Base-by-base conservation (phyloP, 64 coral and sea anemone genomes). In the Anthopleura sola region DNA sequence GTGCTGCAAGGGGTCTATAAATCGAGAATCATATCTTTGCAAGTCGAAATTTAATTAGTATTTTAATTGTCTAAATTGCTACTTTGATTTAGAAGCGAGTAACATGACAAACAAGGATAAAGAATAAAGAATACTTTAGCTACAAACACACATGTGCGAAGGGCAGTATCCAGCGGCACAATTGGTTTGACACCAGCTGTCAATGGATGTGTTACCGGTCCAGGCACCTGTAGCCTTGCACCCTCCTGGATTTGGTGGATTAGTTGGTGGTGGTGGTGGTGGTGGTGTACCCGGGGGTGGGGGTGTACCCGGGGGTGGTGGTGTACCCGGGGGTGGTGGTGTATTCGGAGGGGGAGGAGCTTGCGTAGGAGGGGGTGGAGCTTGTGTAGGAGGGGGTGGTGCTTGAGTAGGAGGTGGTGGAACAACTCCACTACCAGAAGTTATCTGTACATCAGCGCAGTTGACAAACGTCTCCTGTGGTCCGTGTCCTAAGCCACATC, bases 381-480 rank as follows among this genome's bases (percentile, higher is more conserved):
- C 1, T 6, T 36, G 5, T 29, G 83, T 36, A 2, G 60, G 68
- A 20, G 88, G 82, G 1, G 62, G 55, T 28, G 88, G 64, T 19
- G 1, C 64, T 38, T 60, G 34, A 16, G 66, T 39, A 49, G 24
- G 29, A 46, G 18, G 49, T 15, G 76, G 33, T 58, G 82, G 50
- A 1, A 36, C 55, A 15, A 46, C 32, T 16, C 55, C 77, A 16
- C 60, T 75, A 1, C 5, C 55, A 24, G 56, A 10, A 10, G 34
- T 48, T 38, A 86, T 86, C 14, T 23, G 55, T 23, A 86, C 37
- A 58, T 92, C 85, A 56, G 85, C 90, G 24, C 90, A 92, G 66
- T 92, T 92, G 34, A 92, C 90, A 16, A 92, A 92, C 0, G 85
- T 92, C 55, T 92, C 90, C 49, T 92, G 90, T 23, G 57, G 79